Evolutionary conservation across 2,113 vertebrate species (phyloP).

Genomic region (Ranitomeya imitator): DNA sequence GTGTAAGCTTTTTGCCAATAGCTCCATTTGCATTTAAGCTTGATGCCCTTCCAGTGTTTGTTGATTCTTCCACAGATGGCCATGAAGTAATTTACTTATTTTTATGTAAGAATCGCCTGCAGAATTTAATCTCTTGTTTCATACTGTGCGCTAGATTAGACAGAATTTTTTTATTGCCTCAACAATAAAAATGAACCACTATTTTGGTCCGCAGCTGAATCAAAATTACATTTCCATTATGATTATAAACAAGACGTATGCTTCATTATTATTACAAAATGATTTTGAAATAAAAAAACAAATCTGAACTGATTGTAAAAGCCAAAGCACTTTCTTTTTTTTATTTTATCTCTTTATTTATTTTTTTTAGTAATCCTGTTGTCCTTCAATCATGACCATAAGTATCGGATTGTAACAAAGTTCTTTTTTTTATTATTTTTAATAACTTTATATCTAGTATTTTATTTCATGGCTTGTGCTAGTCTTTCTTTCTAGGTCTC

Average conservation of each 20-base stretch:
- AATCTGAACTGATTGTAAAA: neutral
- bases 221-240: constrained; percentile 42
- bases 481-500: constrained; percentile 18
- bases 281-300: constrained; percentile 14
- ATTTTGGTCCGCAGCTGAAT: constrained; percentile 19
- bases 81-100: constrained; percentile 55
- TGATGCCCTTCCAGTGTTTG: constrained; percentile 58
- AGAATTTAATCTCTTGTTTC: constrained; percentile 53
- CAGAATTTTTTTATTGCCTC: constrained; percentile 47
- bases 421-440: constrained; percentile 34
- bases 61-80: constrained; percentile 56
- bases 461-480: constrained; percentile 40
- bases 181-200: constrained; percentile 39
- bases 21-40: constrained; percentile 42
- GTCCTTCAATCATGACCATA: constrained; percentile 27
- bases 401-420: constrained; percentile 26
- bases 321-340: neutral
- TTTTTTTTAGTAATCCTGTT: constrained; percentile 2
- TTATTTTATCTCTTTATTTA: neutral
- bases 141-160: constrained; percentile 51
- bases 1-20: constrained; percentile 52
- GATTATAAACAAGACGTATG: constrained; percentile 23
- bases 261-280: constrained; percentile 26
- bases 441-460: constrained; percentile 43
- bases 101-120: constrained; percentile 52